Base-by-base conservation (phyloP, 2,797 vertebrate genomes). In the Eulemur rubriventer region DNA sequence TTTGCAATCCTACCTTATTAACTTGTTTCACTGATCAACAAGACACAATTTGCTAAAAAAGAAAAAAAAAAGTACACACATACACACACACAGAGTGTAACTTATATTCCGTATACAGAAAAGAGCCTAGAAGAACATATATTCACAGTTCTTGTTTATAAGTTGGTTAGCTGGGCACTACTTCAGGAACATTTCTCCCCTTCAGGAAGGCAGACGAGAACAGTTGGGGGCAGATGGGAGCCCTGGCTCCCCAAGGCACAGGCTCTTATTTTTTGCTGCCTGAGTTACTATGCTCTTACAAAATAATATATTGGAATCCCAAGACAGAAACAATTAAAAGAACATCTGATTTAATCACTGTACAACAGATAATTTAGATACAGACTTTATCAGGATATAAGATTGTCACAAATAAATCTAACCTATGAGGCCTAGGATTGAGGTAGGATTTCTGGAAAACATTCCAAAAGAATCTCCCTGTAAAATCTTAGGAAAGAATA, bases 191-290 rank as follows among this genome's bases (percentile, higher is more conserved):
- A 61, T 13, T 24, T 63, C 57, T 87, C 2, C 6, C 7, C 30
- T 72, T 43, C 7, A 43, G 33, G n/a, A 11, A 76, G 16, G n/a
- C 22, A 94, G 35, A 35, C 41, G 26, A 91, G 4, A 30, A 22
- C 14, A 50, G 12, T 1, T 9, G 3, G 26, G 30, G 38, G 6
- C 1, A 26, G 2, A 22, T 1, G 35, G 41, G 10, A 13, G 17
- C 14, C 4, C 12, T 18, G 5, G 8, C 22, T 79, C 2, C 3
- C 6, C 7, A 79, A 43, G 11, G 11, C 6, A 41, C 3, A 65
- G 69, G 7, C 7, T 43, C 11, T 81, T 73, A 8, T 52, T 10
- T 72, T 65, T 86, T 86, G 38, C 18, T 43, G 10, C 24, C 38
- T 89, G 38, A 63, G 26, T 50, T 41, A 82, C 18, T 26, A 72